phyloP scores from a whole-genome alignment of 2,113 vertebrate genomes.

The Carassius auratus region DNA sequence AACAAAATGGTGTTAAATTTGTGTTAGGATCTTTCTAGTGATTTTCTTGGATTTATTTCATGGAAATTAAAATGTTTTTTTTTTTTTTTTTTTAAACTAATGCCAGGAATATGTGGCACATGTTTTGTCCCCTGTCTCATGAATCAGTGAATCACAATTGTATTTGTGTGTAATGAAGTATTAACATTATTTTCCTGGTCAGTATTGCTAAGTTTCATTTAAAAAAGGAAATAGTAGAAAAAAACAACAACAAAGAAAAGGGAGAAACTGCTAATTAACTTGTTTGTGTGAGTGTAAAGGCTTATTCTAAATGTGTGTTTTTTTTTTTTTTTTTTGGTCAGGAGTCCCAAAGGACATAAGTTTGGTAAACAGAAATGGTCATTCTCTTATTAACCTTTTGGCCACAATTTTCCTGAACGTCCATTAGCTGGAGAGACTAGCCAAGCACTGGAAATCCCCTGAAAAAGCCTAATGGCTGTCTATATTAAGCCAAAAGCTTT shows the following conservation, averaged over 20 bases:
- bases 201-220: neutral
- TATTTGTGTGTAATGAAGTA: neutral
- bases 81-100: neutral
- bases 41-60: neutral
- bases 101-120: neutral
- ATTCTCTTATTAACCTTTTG: slow-evolving; percentile 54
- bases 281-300: neutral
- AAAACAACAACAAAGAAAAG: neutral
- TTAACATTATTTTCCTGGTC: slow-evolving; percentile 54
- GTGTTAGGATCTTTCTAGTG: neutral
- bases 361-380: slow-evolving; percentile 51
- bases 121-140: neutral
- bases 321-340: neutral
- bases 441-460: slow-evolving; percentile 49
- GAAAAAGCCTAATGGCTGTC: slow-evolving; percentile 34
- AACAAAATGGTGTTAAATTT: neutral
- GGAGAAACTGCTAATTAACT: neutral
- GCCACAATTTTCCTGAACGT: slow-evolving; percentile 45
- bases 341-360: slow-evolving; percentile 41
- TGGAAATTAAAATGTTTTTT: neutral
- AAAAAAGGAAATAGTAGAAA: neutral
- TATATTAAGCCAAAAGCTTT: slow-evolving; percentile 45
- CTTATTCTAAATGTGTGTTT: neutral
- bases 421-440: slow-evolving; percentile 27
- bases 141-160: neutral